These are phyloP conservation scores for Spatulosminthurus flaviceps DNA, from an alignment of 2,888 invertebrate species.

Conservation along the genomic window DNA sequence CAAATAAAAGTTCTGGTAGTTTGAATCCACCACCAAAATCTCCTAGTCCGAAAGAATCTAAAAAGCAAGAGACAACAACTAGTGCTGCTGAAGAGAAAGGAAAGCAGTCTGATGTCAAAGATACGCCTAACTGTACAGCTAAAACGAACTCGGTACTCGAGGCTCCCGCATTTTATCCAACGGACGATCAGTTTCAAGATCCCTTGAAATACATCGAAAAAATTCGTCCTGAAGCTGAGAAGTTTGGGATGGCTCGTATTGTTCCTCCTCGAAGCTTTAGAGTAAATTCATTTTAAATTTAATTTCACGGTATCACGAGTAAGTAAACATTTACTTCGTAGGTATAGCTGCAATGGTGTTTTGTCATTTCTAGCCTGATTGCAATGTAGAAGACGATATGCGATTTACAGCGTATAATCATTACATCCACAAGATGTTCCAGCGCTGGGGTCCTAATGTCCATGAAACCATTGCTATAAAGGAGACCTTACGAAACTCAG, in stretches of 20 bases:
- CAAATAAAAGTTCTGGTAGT: not conserved
- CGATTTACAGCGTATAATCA: constrained; percentile 89
- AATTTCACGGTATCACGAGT: too few relatives aligned
- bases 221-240: constrained; percentile 78
- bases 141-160: constrained; percentile 66
- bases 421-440: constrained; percentile 85
- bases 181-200: constrained; percentile 84
- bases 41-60: constrained; percentile 14
- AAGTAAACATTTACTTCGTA: too few relatives aligned
- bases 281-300: constrained; percentile 65
- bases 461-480: constrained; percentile 84
- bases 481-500: constrained; percentile 57
- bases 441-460: constrained; percentile 88
- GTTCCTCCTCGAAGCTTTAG: constrained; percentile 83
- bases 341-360: too few relatives aligned
- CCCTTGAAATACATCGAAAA: constrained; percentile 85
- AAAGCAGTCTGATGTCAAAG: not conserved
- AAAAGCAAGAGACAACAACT: not conserved
- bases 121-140: not conserved
- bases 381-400: constrained; percentile 84
- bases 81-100: constrained; percentile 3
- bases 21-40: constrained; percentile 27
- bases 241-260: constrained; percentile 87
- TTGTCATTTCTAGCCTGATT: constrained; percentile 73
- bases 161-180: constrained; percentile 82